Conservation (phyloP, 2,797 vertebrate genomes). For the Myotis vivesi region DNA sequence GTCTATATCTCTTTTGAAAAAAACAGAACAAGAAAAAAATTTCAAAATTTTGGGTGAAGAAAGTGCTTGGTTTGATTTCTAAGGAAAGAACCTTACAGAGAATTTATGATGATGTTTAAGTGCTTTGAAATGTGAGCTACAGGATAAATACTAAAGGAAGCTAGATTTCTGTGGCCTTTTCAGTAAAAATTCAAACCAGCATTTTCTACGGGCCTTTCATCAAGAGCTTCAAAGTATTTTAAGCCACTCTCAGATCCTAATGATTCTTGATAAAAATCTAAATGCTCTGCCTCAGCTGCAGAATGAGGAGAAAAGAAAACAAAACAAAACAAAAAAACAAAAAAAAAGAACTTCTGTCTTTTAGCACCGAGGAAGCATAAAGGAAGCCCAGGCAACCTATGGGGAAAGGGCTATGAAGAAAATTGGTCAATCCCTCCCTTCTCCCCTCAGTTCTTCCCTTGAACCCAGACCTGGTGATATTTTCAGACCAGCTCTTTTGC, state of each 20-base stretch:
- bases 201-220: background rate
- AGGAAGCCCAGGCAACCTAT: background rate
- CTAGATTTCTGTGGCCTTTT: background rate
- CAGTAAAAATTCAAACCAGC: constrained; percentile 2
- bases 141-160: background rate
- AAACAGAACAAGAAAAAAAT: background rate
- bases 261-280: constrained; percentile 43
- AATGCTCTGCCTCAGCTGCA: background rate
- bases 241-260: background rate
- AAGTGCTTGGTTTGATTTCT: background rate
- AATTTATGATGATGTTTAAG: constrained; percentile 42
- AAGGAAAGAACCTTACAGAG: background rate
- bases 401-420: background rate
- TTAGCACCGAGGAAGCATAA: too few species aligned
- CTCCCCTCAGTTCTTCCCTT: background rate
- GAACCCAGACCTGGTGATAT: background rate
- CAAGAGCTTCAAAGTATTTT: constrained; percentile 42
- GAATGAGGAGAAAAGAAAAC: background rate
- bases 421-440: background rate
- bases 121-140: constrained; percentile 54
- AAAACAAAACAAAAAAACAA: too few species aligned
- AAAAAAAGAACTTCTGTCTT: background rate
- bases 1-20: background rate
- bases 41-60: background rate
- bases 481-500: background rate